phyloP scores from a whole-genome alignment of 2,113 vertebrate genomes.

The Rhombomys opimus region DNA sequence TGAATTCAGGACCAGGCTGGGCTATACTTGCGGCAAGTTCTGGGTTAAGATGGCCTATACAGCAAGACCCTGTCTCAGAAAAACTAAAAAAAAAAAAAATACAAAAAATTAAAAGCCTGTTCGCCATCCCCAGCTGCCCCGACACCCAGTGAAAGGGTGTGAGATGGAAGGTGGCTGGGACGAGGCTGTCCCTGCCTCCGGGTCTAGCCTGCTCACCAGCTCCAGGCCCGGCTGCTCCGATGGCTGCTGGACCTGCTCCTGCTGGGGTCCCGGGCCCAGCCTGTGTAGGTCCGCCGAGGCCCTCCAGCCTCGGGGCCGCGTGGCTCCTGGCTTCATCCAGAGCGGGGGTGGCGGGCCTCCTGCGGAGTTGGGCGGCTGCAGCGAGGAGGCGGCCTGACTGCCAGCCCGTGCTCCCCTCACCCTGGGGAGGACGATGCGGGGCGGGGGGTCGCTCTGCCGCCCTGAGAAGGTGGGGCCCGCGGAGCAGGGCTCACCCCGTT shows the following conservation, averaged over 20 bases:
- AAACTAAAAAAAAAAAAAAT: background rate
- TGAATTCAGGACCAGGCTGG: background rate
- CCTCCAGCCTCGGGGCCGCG: background rate
- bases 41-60: background rate
- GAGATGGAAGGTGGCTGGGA: background rate
- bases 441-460: background rate
- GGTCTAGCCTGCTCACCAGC: background rate
- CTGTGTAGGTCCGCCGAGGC: background rate
- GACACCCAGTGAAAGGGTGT: background rate
- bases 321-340: background rate
- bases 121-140: background rate
- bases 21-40: background rate
- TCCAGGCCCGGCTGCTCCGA: background rate
- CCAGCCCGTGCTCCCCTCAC: background rate
- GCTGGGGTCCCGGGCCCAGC: background rate
- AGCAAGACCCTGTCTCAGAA: background rate
- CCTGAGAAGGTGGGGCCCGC: background rate
- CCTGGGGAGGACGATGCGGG: no score
- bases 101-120: background rate
- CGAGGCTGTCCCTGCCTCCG: background rate
- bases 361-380: background rate
- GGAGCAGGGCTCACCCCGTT: slow-evolving; percentile 40
- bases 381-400: background rate
- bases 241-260: background rate
- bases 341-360: background rate